Evolutionary conservation across 2,113 vertebrate species (phyloP).

Genomic region (Myiagra hebetior): DNA sequence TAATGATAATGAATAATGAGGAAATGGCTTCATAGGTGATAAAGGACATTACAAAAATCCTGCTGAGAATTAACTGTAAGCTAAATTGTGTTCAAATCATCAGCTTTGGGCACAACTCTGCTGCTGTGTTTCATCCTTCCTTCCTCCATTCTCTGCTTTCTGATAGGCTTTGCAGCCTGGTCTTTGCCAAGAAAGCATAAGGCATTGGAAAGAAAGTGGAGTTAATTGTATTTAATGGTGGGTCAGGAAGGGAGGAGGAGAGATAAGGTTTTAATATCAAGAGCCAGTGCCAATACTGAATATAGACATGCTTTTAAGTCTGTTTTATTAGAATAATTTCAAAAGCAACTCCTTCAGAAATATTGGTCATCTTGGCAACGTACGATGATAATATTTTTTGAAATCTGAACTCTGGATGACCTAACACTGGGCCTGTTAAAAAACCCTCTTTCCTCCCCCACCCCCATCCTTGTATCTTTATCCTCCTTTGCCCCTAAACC

Average conservation of each 20-base stretch:
- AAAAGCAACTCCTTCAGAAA: background rate
- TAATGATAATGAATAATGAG: slow-evolving; percentile 7
- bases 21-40: slow-evolving; percentile 40
- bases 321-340: background rate
- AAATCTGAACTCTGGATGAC: background rate
- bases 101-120: background rate
- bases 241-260: background rate
- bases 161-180: slow-evolving; percentile 5
- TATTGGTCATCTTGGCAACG: background rate
- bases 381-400: background rate
- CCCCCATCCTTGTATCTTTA: background rate
- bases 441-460: rapidly evolving
- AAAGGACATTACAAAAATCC: slow-evolving; percentile 20
- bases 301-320: background rate
- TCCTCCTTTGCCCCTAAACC: background rate
- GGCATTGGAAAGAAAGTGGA: background rate
- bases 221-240: slow-evolving; percentile 8
- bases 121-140: slow-evolving; percentile 21
- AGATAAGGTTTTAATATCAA: slow-evolving; percentile 7
- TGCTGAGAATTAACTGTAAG: slow-evolving; percentile 37
- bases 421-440: background rate
- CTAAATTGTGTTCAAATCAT: slow-evolving; percentile 35
- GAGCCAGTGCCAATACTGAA: background rate
- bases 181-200: slow-evolving; percentile 31
- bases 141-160: background rate